Conservation (phyloP, 2,888 invertebrate genomes). For the Lumbricus terrestris region DNA sequence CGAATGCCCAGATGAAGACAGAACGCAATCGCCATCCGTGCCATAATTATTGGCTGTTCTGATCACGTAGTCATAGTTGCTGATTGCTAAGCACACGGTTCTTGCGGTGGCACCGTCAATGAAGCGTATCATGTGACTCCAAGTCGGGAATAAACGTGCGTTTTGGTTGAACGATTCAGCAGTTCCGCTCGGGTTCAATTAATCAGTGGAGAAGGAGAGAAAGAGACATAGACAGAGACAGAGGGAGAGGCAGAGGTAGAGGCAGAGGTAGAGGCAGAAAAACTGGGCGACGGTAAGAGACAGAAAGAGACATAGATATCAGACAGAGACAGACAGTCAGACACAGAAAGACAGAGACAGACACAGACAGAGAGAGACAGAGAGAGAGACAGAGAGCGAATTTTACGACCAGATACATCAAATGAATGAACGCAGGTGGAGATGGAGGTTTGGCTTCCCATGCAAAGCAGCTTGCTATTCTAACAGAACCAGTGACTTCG, state of each 20-base stretch:
- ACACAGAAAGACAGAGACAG: not conserved
- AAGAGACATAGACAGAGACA: not conserved
- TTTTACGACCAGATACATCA: not conserved
- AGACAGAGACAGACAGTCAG: not conserved
- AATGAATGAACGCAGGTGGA: not conserved
- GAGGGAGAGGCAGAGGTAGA: not conserved
- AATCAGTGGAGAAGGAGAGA: not conserved
- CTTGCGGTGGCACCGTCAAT: not conserved
- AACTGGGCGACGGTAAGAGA: not conserved
- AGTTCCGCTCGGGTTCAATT: not conserved
- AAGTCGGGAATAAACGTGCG: not conserved
- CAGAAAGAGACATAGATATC: not conserved
- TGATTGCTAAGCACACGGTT: not conserved
- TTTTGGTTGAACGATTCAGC: not conserved
- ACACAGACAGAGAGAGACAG: not conserved
- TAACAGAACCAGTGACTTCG: not conserved
- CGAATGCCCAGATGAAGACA: not conserved
- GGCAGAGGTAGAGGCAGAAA: not conserved
- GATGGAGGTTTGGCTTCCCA: not conserved
- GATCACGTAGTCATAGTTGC: not conserved
- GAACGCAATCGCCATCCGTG: not conserved
- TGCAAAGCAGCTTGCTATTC: not conserved
- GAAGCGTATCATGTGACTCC: not conserved
- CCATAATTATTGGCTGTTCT: not conserved
- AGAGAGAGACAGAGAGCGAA: not conserved